Conservation (phyloP, 2,888 invertebrate species). For the Synanthedon tipuliformis region DNA sequence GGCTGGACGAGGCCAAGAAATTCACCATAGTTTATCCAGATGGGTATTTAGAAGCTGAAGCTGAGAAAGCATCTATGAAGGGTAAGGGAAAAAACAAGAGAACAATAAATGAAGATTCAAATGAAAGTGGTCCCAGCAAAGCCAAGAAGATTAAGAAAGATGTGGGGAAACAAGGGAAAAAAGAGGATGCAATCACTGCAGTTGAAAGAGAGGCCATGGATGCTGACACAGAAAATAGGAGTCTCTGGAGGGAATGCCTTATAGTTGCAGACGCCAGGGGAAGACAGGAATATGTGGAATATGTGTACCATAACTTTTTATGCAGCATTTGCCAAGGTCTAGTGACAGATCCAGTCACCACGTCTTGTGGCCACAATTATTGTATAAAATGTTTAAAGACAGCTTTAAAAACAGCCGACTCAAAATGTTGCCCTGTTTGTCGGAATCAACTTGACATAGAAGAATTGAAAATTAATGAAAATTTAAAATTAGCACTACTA, state of each 20-base stretch:
- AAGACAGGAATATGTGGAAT: constrained; percentile 72
- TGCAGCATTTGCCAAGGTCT: constrained; percentile 86
- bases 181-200: constrained; percentile 21
- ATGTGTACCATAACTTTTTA: constrained; percentile 75
- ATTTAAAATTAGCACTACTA: constrained; percentile 66
- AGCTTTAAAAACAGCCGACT: constrained; percentile 73
- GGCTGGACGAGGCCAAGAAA: constrained; percentile 78
- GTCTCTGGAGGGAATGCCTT: constrained; percentile 77
- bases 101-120: background rate
- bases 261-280: constrained; percentile 48
- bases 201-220: constrained; percentile 47
- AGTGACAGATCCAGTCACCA: constrained; percentile 77
- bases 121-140: background rate
- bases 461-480: constrained; percentile 67
- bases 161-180: constrained; percentile 15
- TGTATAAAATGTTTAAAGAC: constrained; percentile 79
- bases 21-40: constrained; percentile 74
- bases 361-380: constrained; percentile 80
- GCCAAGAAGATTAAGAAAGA: background rate
- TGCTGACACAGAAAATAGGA: constrained; percentile 71
- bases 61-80: constrained; percentile 47
- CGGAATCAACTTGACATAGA: constrained; percentile 71
- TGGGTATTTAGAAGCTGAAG: constrained; percentile 76
- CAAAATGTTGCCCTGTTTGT: constrained; percentile 77
- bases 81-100: background rate